Evolutionary conservation across 2,888 invertebrate species (phyloP).

Genomic region (Agonopterix subpropinquella): DNA sequence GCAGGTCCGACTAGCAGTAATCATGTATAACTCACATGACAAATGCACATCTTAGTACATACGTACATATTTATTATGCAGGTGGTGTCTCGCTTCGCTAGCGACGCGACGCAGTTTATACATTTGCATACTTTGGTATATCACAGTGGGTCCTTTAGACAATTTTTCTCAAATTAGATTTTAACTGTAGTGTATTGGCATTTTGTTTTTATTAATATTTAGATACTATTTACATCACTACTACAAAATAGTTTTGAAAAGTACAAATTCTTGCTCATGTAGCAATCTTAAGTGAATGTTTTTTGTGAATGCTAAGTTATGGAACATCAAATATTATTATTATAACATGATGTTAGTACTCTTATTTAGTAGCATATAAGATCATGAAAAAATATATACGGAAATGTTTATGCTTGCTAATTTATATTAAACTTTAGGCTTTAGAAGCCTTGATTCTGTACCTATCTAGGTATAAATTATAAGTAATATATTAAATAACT

Average conservation of each 20-base stretch:
- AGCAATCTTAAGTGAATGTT: constrained; percentile 34
- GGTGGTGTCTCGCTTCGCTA: constrained; percentile 29
- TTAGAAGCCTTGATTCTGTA: constrained; percentile 47
- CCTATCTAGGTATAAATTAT: constrained; percentile 48
- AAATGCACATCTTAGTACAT: constrained; percentile 38
- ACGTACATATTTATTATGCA: constrained; percentile 11
- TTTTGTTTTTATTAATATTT: constrained; percentile 27
- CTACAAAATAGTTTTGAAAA: constrained; percentile 39
- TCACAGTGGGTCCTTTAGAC: constrained; percentile 48
- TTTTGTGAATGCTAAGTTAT: background rate
- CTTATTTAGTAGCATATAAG: constrained; percentile 27
- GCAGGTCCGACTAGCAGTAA: constrained; percentile 25
- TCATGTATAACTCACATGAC: constrained; percentile 39
- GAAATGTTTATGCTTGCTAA: constrained; percentile 39
- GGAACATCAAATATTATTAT: background rate
- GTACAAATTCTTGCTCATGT: constrained; percentile 72
- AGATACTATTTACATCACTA: constrained; percentile 12
- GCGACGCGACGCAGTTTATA: constrained; percentile 26
- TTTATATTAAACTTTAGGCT: constrained; percentile 21
- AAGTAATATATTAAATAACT: constrained; percentile 42
- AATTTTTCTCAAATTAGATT: constrained; percentile 46
- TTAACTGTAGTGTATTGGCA: constrained; percentile 38
- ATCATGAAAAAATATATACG: constrained; percentile 27
- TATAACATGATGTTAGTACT: constrained; percentile 48
- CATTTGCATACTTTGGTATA: constrained; percentile 23